Conservation (phyloP, 2,113 vertebrate genomes). For the Megaceryle torquata region DNA sequence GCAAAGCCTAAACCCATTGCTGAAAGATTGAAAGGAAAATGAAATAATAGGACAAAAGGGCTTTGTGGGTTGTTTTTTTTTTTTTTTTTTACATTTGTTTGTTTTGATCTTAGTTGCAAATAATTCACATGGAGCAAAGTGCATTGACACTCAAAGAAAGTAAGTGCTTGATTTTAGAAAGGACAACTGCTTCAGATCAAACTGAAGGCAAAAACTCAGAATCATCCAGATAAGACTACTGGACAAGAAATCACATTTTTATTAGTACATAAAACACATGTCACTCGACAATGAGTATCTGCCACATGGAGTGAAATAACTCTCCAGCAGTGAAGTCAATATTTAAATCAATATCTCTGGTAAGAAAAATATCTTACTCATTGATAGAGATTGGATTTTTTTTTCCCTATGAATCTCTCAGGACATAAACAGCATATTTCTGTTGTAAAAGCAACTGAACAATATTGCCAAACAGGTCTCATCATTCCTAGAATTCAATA, state of each 20-base stretch:
- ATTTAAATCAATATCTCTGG: conserved; percentile 70
- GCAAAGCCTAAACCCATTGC: conserved; percentile 37
- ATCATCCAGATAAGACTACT: background rate
- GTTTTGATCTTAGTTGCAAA: conserved; percentile 14
- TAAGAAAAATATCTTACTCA: conserved; percentile 71
- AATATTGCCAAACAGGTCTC: conserved; percentile 27
- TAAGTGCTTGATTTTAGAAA: background rate
- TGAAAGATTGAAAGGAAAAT: conserved; percentile 54
- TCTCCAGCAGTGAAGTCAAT: conserved; percentile 58
- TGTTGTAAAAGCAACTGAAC: conserved; percentile 31
- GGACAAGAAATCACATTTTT: conserved; percentile 49
- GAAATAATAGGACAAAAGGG: conserved; percentile 32
- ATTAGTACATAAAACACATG: conserved; percentile 50
- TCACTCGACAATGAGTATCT: conserved; percentile 51
- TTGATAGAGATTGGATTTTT: conserved; percentile 59
- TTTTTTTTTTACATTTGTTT: background rate
- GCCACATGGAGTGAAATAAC: conserved; percentile 43
- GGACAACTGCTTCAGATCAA: background rate
- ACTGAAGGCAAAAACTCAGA: background rate
- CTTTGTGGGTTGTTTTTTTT: accelerated
- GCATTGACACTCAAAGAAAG: background rate
- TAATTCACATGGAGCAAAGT: background rate
- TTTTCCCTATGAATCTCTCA: conserved; percentile 68
- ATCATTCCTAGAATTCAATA: conserved; percentile 46
- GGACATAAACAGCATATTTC: conserved; percentile 53